Conservation (phyloP, 1,140 invertebrate species). For the Pararge aegeria region DNA sequence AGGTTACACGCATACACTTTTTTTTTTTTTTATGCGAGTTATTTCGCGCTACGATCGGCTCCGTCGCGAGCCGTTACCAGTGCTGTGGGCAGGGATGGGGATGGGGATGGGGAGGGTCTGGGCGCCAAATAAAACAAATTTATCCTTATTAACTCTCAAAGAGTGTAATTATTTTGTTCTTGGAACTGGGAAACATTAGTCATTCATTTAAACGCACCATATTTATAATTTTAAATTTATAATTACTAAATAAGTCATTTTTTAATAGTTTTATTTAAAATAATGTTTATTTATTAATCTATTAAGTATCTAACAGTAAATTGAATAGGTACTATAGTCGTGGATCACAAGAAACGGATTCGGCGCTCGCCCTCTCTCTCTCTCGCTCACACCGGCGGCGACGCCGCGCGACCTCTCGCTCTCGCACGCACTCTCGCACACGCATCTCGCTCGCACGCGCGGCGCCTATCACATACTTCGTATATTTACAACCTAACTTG, state of each 20-base stretch:
- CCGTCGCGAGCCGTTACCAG: too few relatives aligned
- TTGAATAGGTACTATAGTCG: constrained; percentile 40
- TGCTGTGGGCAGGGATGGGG: too few relatives aligned
- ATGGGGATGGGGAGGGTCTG: too few relatives aligned
- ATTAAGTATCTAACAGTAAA: constrained; percentile 27
- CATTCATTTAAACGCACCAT: constrained; percentile 47
- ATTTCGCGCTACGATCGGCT: too few relatives aligned
- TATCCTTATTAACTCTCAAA: constrained; percentile 40
- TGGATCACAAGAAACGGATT: constrained; percentile 35
- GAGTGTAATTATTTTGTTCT: constrained; percentile 58
- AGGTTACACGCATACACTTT: too few relatives aligned
- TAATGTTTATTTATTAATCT: constrained; percentile 25
- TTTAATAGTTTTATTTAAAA: constrained; percentile 30
- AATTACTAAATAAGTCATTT: constrained; percentile 18
- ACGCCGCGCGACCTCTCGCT: neutral
- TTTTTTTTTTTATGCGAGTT: too few relatives aligned
- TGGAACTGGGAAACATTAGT: constrained; percentile 50
- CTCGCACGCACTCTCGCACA: constrained; percentile 14
- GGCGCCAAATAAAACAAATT: constrained; percentile 38
- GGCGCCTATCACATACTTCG: constrained; percentile 8
- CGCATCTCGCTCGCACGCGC: constrained; percentile 1
- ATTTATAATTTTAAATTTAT: constrained; percentile 32
- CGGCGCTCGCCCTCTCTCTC: constrained; percentile 6
- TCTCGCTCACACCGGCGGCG: constrained; percentile 15
- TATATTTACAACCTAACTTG: constrained; percentile 44